Base-by-base conservation (phyloP, 2,113 vertebrate species). In the Myotis lucifugus region DNA sequence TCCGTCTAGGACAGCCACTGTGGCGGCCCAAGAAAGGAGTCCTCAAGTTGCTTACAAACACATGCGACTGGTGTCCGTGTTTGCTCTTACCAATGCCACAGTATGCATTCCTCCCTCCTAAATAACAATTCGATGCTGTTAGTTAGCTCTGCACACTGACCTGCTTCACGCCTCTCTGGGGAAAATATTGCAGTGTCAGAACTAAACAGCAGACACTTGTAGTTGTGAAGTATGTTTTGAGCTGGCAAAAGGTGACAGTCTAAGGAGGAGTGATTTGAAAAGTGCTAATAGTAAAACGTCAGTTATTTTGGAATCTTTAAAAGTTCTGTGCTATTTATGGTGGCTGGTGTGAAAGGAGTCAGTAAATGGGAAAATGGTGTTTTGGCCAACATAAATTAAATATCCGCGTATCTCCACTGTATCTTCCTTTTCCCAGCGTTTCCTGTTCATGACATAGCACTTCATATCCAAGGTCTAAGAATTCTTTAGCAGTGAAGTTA, bases 221-320 rank as follows among this genome's bases (percentile, higher is more conserved):
- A 46, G 46, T 76, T 61, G 40, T 40, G 40, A 97, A 95, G 94
- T 90, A 67, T 90, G 67, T 95, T 90, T 85, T 2, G 82, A 93
- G 95, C 86, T 88, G 92, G 90, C 78, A 67, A 88, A 72, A 97
- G 96, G 95, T 96, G 96, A 76, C 83, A 96, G 96, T 87, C 90
- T 85, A 76, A 78, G 91, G 87, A 77, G 95, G 85, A 91, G 91
- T 92, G 85, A 92, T 96, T 94, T 6, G 70, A 91, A 94, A 97
- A 97, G 93, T 82, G 87, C 14, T 52, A 94, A 97, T 96, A 95
- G 94, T 94, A 88, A 96, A 90, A 42, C 72, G 48, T 90, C 67
- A 73, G 92, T 56, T 97, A 94, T 94, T 95, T 97, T 72, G 37
- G 92, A 50, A n/a, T 90, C 82, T 96, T 88, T 82, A 66, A 93